Base-by-base conservation (phyloP, 2,113 vertebrate genomes). In the Ranitomeya imitator region DNA sequence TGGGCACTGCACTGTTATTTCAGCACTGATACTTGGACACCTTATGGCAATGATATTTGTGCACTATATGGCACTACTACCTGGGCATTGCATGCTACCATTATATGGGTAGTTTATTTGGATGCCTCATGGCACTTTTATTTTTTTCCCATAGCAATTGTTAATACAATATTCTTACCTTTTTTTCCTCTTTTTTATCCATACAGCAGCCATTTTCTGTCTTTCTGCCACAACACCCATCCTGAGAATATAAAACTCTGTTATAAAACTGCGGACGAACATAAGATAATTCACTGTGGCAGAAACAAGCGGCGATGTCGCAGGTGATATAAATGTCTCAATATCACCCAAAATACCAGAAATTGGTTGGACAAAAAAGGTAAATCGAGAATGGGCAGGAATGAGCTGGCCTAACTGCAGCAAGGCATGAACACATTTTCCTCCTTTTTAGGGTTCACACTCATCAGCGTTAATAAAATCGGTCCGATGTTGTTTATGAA, bases 131-230 rank as follows among this genome's bases (percentile, higher is more conserved):
- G 26, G 12, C 26, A 73, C 23, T 69, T 4, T 63, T 63, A 63
- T 26, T 11, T 69, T n/a, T 26, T 37, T 10, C 26, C 69, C 37
- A 16, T 73, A 37, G 19, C 26, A 37, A 11, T 11, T 6, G 8
- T 0, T 69, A 26, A 26, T 14, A 69, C 69, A 73, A 14, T 73
- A 3, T n/a, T 61, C 90, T 93, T 90, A 95, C 94, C 51, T 0
- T 9, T 15, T 55, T 73, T 7, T 91, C 92, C 90, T 85, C 86
- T 51, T 65, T 92, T 82, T 91, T 92, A 81, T 90, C 90, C 93
- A 90, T 90, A 90, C 97, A 98, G 92, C 97, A 99, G 85, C 93
- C 94, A 4, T 92, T 92, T 9, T 89, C 92, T 31, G 86, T 93
- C 19, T 85, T 89, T 54, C 93, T 93, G 3, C 95, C 94, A 83